Conservation (phyloP, 1,140 invertebrate species). For the Sitobion miscanthi region DNA sequence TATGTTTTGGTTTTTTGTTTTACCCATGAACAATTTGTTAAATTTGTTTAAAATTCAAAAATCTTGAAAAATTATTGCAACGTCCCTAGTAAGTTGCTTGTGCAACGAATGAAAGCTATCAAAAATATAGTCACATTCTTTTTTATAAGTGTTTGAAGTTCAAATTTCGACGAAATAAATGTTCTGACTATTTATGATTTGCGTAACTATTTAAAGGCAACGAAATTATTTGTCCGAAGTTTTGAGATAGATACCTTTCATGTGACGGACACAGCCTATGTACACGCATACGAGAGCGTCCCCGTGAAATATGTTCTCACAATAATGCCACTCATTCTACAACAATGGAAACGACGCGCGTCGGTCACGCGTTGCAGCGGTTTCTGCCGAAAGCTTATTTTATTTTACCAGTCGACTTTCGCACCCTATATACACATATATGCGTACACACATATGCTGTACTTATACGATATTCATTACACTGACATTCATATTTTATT, state of each 20-base stretch:
- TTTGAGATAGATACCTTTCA: neutral
- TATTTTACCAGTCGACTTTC: conserved; percentile 21
- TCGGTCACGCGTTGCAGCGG: neutral
- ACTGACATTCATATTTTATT: conserved; percentile 37
- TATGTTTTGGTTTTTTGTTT: neutral
- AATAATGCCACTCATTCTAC: conserved; percentile 9
- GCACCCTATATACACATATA: neutral
- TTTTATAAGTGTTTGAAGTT: neutral
- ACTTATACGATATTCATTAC: neutral
- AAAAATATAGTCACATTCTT: too few relatives aligned
- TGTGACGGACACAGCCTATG: neutral
- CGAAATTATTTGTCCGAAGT: neutral
- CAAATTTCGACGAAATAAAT: neutral
- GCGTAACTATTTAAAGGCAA: neutral
- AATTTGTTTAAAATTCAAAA: neutral
- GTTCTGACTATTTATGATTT: neutral
- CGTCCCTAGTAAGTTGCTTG: neutral
- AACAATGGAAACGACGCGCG: conserved; percentile 36
- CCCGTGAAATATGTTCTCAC: neutral
- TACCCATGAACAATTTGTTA: neutral
- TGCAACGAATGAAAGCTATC: too few relatives aligned
- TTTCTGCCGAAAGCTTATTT: neutral
- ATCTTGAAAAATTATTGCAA: neutral
- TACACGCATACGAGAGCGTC: too few relatives aligned
- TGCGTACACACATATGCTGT: neutral